phyloP scores from a whole-genome alignment of 2,888 invertebrate species.

The Abrostola triplasia region DNA sequence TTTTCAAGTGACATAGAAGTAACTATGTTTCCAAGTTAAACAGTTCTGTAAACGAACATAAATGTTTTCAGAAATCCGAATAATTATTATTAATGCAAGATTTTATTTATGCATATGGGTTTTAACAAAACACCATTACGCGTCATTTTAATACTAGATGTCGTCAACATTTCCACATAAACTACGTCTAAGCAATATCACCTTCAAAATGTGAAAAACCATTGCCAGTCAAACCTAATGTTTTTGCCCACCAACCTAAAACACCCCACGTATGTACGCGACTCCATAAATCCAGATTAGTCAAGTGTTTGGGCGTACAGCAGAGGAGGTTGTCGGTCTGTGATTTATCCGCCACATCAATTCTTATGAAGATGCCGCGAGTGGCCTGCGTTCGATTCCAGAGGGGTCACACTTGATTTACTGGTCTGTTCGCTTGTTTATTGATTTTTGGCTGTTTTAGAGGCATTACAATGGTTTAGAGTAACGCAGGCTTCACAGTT shows the following conservation, averaged over 20 bases:
- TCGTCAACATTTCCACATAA: no score
- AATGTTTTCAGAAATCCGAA: no score
- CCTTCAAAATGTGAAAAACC: background rate
- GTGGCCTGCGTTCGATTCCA: conserved; percentile 72
- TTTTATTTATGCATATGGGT: no score
- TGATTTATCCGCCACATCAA: conserved; percentile 82
- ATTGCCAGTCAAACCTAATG: conserved; percentile 7
- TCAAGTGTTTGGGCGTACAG: conserved; percentile 81
- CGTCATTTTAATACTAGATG: no score
- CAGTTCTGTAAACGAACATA: no score
- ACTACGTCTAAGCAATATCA: no score
- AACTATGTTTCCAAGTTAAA: no score
- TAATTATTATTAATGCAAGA: no score
- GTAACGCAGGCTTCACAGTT: background rate
- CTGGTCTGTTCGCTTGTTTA: conserved; percentile 31
- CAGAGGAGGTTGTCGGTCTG: conserved; percentile 67
- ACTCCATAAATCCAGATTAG: conserved; percentile 80
- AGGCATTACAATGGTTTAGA: no score
- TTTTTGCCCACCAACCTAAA: conserved; percentile 5
- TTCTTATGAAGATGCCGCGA: conserved; percentile 76
- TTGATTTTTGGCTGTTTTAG: conserved; percentile 37
- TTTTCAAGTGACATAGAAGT: no score
- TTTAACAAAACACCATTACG: no score
- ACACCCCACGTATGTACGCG: conserved; percentile 49
- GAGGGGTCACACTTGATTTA: conserved; percentile 58